Percentiles rank a stretch among this genome's conserved stretches.
Conservation (phyloP, 2,113 vertebrate species). For the Crotalus horridus region DNA sequence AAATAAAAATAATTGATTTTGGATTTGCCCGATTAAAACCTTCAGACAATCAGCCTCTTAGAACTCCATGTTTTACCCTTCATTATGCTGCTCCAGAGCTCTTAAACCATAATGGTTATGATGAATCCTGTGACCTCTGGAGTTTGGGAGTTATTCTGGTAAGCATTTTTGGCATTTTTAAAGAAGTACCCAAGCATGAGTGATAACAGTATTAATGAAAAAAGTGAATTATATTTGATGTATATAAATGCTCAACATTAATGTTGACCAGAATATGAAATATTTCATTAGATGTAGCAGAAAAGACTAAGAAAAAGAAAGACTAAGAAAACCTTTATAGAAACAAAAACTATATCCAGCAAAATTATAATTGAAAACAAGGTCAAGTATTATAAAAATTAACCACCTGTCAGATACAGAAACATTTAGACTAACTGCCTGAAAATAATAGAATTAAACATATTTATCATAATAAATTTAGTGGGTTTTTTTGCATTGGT, state of each 20-base stretch:
- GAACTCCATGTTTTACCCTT: conserved; percentile 96
- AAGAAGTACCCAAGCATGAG: background rate
- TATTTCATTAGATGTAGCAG: background rate
- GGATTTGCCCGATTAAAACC: conserved; percentile 97
- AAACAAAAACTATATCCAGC: background rate
- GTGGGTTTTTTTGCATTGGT: background rate
- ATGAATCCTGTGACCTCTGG: conserved; percentile 98
- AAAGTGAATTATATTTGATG: background rate
- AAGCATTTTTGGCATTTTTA: conserved; percentile 50
- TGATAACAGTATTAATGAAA: background rate
- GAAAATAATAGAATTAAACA: background rate
- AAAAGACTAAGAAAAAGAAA: background rate
- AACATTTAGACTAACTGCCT: background rate
- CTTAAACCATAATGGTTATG: conserved; percentile 90
- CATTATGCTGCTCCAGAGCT: conserved; percentile 96
- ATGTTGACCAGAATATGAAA: background rate
- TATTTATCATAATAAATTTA: background rate
- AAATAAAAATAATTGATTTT: conserved; percentile 98
- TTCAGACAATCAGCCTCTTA: conserved; percentile 93
- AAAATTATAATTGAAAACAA: background rate
- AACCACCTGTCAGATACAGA: background rate
- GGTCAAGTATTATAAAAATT: background rate
- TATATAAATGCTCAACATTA: background rate
- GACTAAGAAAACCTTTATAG: background rate
- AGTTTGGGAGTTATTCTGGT: conserved; percentile 97